Percentiles rank a stretch among this genome's conserved stretches.
These are phyloP conservation scores for Cynaeus angustus DNA, from an alignment of 2,888 invertebrate species.

Conservation along the genomic window DNA sequence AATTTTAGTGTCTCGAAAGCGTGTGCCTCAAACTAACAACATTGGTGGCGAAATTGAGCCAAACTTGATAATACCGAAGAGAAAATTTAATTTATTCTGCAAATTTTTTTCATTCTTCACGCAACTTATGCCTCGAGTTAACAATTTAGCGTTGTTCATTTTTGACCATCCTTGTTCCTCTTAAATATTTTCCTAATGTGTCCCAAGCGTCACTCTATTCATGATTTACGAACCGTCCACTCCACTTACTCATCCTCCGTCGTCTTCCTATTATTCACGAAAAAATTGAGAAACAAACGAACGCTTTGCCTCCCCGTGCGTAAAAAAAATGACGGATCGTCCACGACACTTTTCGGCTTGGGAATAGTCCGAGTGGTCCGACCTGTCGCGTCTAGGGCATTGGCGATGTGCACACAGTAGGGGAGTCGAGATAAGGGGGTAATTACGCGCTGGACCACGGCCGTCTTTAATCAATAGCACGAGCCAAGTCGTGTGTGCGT, in stretches of 20 bases:
- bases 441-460: conserved; percentile 72
- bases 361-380: conserved; percentile 18
- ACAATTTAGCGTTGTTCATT: background rate
- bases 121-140: background rate
- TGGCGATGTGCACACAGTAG: conserved; percentile 41
- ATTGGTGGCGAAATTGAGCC: conserved; percentile 1
- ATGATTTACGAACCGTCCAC: conserved; percentile 33
- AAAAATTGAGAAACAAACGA: conserved; percentile 16
- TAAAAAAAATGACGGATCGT: conserved; percentile 18
- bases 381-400: conserved; percentile 42
- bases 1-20: too few species aligned
- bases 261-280: background rate
- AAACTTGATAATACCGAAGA: conserved; percentile 20
- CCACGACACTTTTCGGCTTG: conserved; percentile 4
- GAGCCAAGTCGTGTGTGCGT: conserved; percentile 66
- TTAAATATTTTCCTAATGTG: background rate
- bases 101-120: conserved; percentile 8
- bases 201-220: conserved; percentile 15
- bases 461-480: conserved; percentile 72
- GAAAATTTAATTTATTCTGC: conserved; percentile 10
- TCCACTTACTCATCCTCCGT: conserved; percentile 16
- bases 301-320: background rate
- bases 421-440: conserved; percentile 67
- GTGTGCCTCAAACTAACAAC: too few species aligned
- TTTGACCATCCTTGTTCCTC: background rate